phyloP scores from a whole-genome alignment of 2,113 vertebrate species.

The Lophochroa leadbeateri region DNA sequence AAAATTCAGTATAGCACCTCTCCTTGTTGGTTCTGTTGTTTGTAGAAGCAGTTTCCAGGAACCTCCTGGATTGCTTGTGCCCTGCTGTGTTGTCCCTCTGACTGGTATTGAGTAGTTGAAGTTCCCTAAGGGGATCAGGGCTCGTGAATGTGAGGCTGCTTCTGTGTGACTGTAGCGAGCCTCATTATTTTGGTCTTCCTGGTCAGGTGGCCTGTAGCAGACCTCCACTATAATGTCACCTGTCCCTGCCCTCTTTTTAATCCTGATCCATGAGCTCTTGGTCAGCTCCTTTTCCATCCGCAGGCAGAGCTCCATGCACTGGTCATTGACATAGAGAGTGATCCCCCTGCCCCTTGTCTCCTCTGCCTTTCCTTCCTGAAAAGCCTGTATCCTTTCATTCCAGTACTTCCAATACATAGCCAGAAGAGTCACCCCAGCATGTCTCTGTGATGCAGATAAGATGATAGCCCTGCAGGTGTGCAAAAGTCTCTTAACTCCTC shows the following conservation, averaged over 20 bases:
- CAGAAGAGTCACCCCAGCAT: background rate
- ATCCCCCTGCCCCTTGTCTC: background rate
- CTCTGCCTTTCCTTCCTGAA: background rate
- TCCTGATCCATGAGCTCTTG: background rate
- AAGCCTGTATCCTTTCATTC: background rate
- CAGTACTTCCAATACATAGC: background rate
- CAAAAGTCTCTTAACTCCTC: background rate
- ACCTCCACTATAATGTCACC: background rate
- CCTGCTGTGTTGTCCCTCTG: background rate
- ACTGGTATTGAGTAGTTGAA: background rate
- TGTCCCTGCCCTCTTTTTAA: background rate
- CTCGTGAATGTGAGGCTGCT: background rate
- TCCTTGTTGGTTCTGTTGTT: background rate
- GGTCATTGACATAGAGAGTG: background rate
- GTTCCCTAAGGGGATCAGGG: background rate
- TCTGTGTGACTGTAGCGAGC: background rate
- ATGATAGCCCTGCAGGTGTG: background rate
- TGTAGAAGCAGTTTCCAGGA: background rate
- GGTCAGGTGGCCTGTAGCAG: background rate
- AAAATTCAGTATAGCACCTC: background rate
- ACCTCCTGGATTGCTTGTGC: background rate
- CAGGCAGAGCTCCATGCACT: background rate
- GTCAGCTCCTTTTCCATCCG: background rate
- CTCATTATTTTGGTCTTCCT: background rate
- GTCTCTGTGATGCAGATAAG: background rate